Evolutionary conservation across 2,113 vertebrate species (phyloP).

Genomic region (Platysternon megacephalum): DNA sequence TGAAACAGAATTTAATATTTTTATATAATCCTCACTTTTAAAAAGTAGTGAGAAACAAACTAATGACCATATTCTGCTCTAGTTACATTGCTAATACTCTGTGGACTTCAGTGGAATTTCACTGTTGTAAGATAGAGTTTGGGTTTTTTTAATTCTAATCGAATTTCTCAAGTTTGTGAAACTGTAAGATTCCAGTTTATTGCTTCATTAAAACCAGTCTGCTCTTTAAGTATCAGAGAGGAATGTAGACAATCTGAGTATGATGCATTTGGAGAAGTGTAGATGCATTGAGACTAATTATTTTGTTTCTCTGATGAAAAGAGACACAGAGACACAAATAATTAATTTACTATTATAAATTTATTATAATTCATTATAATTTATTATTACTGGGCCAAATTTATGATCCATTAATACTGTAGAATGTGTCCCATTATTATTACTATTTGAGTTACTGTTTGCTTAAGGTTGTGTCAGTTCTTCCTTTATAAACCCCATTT

Average conservation of each 20-base stretch:
- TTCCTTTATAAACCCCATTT: background rate
- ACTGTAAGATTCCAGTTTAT: background rate
- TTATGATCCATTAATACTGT: background rate
- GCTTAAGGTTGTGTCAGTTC: background rate
- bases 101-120: background rate
- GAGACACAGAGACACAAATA: accelerated
- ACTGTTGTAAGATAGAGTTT: background rate
- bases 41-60: background rate
- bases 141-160: background rate
- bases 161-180: background rate
- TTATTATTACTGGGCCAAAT: background rate
- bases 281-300: background rate
- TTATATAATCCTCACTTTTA: accelerated
- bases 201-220: background rate
- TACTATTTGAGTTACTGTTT: background rate
- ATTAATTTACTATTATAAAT: background rate
- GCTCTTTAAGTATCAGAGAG: background rate
- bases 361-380: background rate
- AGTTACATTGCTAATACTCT: accelerated
- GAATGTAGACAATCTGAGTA: accelerated
- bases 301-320: background rate
- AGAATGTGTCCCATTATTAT: background rate
- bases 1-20: background rate
- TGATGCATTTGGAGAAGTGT: background rate
- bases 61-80: accelerated